Conservation (phyloP, 2,888 invertebrate genomes). For the Eurytoma californica region DNA sequence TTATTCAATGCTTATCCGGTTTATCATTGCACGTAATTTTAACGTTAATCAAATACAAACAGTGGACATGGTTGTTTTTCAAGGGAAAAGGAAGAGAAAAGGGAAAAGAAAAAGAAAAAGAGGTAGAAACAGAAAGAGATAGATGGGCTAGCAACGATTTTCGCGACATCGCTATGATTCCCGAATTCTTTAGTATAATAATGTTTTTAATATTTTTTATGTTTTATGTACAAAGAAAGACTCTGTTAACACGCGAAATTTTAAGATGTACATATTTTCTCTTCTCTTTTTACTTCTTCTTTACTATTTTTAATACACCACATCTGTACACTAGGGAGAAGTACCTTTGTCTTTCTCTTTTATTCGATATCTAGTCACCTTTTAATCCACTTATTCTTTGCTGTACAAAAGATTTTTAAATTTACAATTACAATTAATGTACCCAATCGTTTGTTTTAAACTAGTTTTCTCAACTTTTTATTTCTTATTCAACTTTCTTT, state of each 20-base stretch:
- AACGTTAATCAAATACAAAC: neutral
- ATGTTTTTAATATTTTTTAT: constrained; percentile 35
- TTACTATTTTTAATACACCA: constrained; percentile 29
- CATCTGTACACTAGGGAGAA: constrained; percentile 30
- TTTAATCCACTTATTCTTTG: neutral
- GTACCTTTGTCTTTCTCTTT: constrained; percentile 9
- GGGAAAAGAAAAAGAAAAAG: no score
- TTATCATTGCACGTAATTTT: no score
- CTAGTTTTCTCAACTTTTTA: constrained; percentile 28
- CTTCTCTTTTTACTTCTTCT: constrained; percentile 6
- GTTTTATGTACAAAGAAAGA: constrained; percentile 47
- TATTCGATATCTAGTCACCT: neutral
- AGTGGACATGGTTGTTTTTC: neutral
- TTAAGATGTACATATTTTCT: neutral
- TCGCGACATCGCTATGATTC: constrained; percentile 28
- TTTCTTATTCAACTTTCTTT: constrained; percentile 33
- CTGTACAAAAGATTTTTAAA: constrained; percentile 14
- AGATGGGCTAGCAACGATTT: no score
- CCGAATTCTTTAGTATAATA: constrained; percentile 34
- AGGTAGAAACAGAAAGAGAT: no score
- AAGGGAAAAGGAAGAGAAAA: no score
- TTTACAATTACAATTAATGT: neutral
- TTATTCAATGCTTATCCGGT: no score
- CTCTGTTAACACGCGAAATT: constrained; percentile 29
- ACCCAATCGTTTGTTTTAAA: constrained; percentile 16